Evolutionary conservation across 2,113 vertebrate species (phyloP), one percentile per base, ranked within the genome.

Genomic region (Hymenochirus boettgeri): DNA sequence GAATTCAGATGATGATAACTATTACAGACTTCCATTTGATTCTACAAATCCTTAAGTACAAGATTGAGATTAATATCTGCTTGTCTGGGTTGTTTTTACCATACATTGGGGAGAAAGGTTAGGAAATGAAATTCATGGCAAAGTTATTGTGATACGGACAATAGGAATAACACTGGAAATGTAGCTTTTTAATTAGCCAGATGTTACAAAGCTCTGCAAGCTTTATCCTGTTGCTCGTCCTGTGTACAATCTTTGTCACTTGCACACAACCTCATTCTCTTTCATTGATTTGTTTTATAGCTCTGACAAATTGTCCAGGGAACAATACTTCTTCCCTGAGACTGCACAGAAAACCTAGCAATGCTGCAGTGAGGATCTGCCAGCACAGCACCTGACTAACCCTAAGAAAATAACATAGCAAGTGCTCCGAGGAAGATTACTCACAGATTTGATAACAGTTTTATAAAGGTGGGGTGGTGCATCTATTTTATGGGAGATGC

Each of bases 41-140:
- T 59, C 25, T n/a, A 39, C 46, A 59, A 57, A 39, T 58, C 35
- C 27, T 59, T 37, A 27, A 59, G 17, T 12, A 29, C 23, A 51
- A 24, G 4, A 25, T 37, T 24, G 5, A 26, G 27, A 57, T 59
- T 27, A 27, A 52, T n/a, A 52, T 37, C 27, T 37, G 45, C 25
- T 42, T 39, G 56, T 59, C 64, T 67, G 56, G 50, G 9, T 23
- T 39, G 39, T 22, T 62, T 65, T 67, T 67, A 67, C 47, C 29
- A 23, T 29, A 9, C 64, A 26, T 59, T 39, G 22, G 64, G 64
- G 64, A 67, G 46, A 9, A 58, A 67, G 25, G 23, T 35, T 52
- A 67, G 64, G 64, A 67, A 67, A 67, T 67, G 46, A 67, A 59
- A 59, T 47, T 59, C 35, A 67, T 67, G 64, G 56, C 56, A 67